A percentile compares a stretch with the other conserved stretches of the same genome.
phyloP scores from a whole-genome alignment of 1,140 invertebrate species.

The Diachasmimorpha longicaudata region DNA sequence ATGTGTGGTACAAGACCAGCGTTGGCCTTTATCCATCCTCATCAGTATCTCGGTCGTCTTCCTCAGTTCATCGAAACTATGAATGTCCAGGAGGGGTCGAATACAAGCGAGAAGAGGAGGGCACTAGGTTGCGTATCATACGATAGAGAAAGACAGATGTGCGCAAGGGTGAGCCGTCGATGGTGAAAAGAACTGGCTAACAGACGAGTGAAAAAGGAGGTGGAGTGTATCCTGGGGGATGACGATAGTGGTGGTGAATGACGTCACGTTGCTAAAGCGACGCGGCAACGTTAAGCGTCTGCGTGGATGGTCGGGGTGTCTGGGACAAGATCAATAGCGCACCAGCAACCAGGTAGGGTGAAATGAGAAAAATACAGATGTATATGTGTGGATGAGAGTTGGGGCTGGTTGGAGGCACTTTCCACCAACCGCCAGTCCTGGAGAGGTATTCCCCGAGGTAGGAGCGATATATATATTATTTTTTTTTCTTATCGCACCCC shows the following conservation, averaged over 20 bases:
- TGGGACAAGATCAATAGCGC: slow-evolving; percentile 61
- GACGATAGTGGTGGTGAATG: slow-evolving; percentile 46
- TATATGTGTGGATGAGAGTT: slow-evolving; percentile 2
- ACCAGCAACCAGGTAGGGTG: slow-evolving; percentile 50
- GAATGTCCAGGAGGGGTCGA: neutral
- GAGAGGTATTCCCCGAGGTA: slow-evolving; percentile 57
- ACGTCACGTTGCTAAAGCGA: slow-evolving; percentile 64
- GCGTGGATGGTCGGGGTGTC: slow-evolving; percentile 56
- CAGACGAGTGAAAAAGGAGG: neutral
- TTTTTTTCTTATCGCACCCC: neutral
- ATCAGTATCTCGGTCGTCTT: neutral
- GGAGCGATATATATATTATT: no score
- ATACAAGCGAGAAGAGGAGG: neutral
- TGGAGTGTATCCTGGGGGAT: neutral
- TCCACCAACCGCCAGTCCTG: slow-evolving; percentile 55
- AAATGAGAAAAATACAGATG: slow-evolving; percentile 20
- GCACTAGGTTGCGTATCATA: neutral
- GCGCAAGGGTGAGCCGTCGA: neutral
- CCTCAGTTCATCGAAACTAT: neutral
- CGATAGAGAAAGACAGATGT: neutral
- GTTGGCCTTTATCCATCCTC: neutral
- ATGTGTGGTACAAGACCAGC: neutral
- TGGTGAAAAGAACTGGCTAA: neutral
- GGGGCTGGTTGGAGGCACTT: slow-evolving; percentile 52
- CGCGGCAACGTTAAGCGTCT: slow-evolving; percentile 58